phyloP scores from a whole-genome alignment of 2,797 vertebrate genomes.

The Sarcoramphus papa region DNA sequence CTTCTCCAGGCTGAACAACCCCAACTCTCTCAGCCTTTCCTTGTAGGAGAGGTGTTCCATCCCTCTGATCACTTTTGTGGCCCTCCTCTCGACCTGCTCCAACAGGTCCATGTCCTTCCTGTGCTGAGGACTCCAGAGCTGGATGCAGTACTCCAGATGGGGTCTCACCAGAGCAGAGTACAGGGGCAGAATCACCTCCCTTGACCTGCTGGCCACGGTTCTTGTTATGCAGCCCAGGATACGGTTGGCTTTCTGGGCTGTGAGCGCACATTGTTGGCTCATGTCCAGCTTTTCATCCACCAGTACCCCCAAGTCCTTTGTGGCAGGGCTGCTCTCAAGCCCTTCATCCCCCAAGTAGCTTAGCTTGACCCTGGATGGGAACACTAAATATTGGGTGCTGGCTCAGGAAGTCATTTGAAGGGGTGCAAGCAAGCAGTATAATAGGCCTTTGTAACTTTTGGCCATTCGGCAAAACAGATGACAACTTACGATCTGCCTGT shows the following conservation, averaged over 20 bases:
- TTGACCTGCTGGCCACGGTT: not conserved
- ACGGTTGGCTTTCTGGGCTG: not conserved
- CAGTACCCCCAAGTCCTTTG: not conserved
- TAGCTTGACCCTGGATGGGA: not conserved
- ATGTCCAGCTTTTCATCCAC: not conserved
- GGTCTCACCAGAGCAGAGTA: not conserved
- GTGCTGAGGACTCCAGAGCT: not conserved
- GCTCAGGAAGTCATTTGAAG: not conserved
- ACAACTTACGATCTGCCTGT: not conserved
- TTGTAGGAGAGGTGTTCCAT: not conserved
- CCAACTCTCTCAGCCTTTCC: too few species aligned
- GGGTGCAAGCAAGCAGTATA: not conserved
- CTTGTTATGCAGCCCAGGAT: not conserved
- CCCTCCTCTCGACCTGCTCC: not conserved
- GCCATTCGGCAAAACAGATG: not conserved
- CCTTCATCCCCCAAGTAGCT: not conserved
- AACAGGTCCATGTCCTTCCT: not conserved
- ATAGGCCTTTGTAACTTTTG: not conserved
- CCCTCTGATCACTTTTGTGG: not conserved
- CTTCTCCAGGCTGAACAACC: too few species aligned
- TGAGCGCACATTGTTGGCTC: fast-evolving
- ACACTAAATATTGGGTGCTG: not conserved
- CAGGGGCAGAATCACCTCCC: not conserved
- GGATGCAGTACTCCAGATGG: too few species aligned
- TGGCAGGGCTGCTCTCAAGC: not conserved